Conservation (phyloP, 2,888 invertebrate genomes). For the Yponomeuta malinellus region DNA sequence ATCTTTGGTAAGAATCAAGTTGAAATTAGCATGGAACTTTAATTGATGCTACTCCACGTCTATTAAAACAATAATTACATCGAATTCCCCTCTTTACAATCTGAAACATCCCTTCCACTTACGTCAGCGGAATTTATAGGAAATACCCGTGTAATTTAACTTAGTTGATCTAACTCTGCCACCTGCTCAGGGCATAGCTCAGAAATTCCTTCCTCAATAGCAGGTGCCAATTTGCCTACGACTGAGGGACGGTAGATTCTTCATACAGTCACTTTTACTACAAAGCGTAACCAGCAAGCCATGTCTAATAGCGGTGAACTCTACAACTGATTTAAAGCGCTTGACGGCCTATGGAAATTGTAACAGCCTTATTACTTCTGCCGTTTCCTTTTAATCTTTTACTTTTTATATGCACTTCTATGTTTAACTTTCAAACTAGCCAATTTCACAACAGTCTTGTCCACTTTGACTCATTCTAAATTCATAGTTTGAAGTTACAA, state of each 20-base stretch:
- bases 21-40: too few relatives aligned
- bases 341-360: too few relatives aligned
- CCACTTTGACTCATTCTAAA: too few relatives aligned
- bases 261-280: not conserved
- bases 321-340: not conserved
- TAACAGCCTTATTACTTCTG: too few relatives aligned
- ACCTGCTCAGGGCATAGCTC: not conserved
- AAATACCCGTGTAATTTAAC: not conserved
- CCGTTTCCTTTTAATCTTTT: too few relatives aligned
- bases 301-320: not conserved
- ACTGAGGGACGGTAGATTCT: not conserved
- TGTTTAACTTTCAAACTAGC: too few relatives aligned
- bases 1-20: too few relatives aligned
- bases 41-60: not conserved
- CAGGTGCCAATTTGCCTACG: conserved; percentile 8
- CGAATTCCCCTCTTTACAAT: not conserved
- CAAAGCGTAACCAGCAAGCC: not conserved
- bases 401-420: too few relatives aligned
- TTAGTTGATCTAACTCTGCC: not conserved
- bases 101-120: not conserved
- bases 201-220: not conserved
- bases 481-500: too few relatives aligned
- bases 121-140: not conserved
- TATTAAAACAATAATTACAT: not conserved
- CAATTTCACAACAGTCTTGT: too few relatives aligned